Base-by-base conservation (phyloP, 2,113 vertebrate species). In the Scomber colias region DNA sequence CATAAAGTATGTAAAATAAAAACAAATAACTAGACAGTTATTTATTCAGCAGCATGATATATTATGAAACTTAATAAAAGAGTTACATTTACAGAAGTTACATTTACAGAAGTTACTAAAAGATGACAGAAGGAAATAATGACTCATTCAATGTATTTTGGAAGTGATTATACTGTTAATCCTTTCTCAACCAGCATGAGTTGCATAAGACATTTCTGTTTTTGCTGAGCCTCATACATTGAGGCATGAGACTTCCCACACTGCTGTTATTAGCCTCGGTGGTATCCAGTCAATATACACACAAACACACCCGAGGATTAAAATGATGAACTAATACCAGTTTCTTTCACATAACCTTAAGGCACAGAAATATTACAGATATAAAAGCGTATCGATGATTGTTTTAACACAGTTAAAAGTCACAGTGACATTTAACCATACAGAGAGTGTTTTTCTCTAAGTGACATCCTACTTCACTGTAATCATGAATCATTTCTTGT, bases 331-430 rank as follows among this genome's bases (percentile, higher is more conserved):
- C 61, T 48, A 48, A 61, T 14, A 79, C 8, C 19, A 64, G 24
- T 57, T 77, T 77, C 21, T 77, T 21, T 46, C 19, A 19, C 49
- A 77, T 65, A 60, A 62, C 79, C 67, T 50, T 0, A 30, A 24
- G 75, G 54, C 44, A 67, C 24, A 40, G 1, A 66, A 63, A 7
- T 10, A 35, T 8, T 35, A 40, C 35, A 40, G 35, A 12, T 13
- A 19, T 27, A 27, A 2, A 27, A 27, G 24, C 24, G 24, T 27
- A 27, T 27, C 1, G 24, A 27, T 27, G 24, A 27, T 27, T 27
- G 24, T 27, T 27, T 27, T 27, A 27, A 27, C 24, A 27, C 24
- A 27, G 24, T 27, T 27, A 69, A 57, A 12, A 19, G 66, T 40
- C 12, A 8, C n/a, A 5, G 27, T 71, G 65, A 78, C 57, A 75